Percentiles rank a stretch among this genome's conserved stretches.
Conservation (phyloP, 2,113 vertebrate species). For the Syrmaticus mikado region DNA sequence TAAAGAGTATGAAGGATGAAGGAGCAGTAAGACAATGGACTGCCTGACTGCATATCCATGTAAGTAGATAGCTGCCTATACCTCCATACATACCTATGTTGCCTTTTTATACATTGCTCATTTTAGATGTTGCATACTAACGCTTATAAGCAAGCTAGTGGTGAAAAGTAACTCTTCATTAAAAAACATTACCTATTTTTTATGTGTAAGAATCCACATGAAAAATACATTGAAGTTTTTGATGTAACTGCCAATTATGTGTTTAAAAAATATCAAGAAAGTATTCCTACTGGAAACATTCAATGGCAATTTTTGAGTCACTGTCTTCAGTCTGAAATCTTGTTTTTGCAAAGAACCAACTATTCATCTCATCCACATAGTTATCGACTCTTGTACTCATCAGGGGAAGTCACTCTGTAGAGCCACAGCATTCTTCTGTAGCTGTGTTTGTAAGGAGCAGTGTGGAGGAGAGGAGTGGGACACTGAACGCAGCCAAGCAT, state of each 20-base stretch:
- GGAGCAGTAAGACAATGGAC: background rate
- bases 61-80: background rate
- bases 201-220: background rate
- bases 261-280: constrained; percentile 18
- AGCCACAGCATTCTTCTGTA: background rate
- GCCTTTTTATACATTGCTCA: background rate
- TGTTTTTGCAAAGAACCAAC: background rate
- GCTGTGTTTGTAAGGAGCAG: background rate
- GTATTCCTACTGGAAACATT: background rate
- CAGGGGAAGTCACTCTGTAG: background rate
- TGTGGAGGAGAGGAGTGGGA: background rate
- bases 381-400: background rate
- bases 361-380: background rate
- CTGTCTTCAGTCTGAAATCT: background rate
- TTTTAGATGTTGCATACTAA: background rate
- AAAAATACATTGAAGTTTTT: background rate
- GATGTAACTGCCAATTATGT: background rate
- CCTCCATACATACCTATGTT: background rate
- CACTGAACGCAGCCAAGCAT: background rate
- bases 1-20: background rate
- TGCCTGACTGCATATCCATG: background rate
- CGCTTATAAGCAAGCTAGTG: background rate
- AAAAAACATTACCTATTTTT: background rate
- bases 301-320: background rate
- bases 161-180: background rate